phyloP scores from a whole-genome alignment of 1,140 invertebrate species.

The Linepithema humile region DNA sequence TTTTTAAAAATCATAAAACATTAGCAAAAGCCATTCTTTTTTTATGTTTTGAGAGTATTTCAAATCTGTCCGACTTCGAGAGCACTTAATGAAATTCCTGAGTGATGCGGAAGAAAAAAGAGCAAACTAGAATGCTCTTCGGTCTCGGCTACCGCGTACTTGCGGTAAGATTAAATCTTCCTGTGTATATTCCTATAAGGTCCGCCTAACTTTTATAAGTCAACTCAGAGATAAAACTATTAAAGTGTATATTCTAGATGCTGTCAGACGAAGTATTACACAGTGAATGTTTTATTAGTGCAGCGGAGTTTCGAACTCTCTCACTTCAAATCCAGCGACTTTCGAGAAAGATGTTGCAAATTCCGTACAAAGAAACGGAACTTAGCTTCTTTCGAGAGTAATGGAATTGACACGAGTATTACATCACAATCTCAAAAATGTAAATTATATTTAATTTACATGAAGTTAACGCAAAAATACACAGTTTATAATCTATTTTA shows the following conservation, averaged over 20 bases:
- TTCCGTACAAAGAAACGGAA: not conserved
- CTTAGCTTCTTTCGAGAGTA: not conserved
- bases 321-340: not conserved
- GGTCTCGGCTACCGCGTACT: not conserved
- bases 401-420: not conserved
- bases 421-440: not conserved
- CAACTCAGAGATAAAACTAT: slow-evolving; percentile 38
- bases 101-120: slow-evolving; percentile 3
- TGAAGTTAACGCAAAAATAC: not conserved
- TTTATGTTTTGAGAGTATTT: not conserved
- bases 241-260: slow-evolving; percentile 24
- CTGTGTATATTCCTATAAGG: not conserved
- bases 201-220: slow-evolving; percentile 19
- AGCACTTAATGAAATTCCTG: slow-evolving; percentile 29
- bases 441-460: not conserved
- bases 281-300: slow-evolving; percentile 28
- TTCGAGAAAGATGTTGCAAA: not conserved
- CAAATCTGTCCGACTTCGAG: not conserved
- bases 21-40: not conserved
- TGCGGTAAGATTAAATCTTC: slow-evolving; percentile 36
- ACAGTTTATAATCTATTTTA: not conserved
- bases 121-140: not conserved
- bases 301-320: slow-evolving; percentile 11
- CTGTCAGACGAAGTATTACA: not conserved
- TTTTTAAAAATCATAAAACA: not conserved